Conservation (phyloP, 2,113 vertebrate species). For the Brachionichthys hirsutus region DNA sequence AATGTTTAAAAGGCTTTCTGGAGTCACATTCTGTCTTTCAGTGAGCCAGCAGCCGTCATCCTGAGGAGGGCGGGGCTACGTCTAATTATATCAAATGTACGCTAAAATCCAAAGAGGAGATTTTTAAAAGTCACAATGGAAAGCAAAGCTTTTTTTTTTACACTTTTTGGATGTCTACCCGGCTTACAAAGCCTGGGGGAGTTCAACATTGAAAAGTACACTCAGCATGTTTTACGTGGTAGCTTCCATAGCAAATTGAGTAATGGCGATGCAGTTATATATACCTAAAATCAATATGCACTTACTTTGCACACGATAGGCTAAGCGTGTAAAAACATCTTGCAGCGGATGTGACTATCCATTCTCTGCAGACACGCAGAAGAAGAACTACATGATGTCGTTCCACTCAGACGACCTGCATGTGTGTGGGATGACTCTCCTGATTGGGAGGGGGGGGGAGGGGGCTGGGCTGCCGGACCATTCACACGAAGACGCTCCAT, state of each 20-base stretch:
- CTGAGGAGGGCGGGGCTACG: conserved; percentile 27
- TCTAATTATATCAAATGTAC: conserved; percentile 15
- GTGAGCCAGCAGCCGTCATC: conserved; percentile 33
- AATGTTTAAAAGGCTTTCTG: background rate
- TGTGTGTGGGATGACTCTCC: too few relatives aligned
- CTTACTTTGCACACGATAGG: too few relatives aligned
- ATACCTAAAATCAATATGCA: background rate
- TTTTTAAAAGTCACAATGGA: background rate
- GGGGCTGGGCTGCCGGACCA: too few relatives aligned
- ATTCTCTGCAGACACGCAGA: too few relatives aligned
- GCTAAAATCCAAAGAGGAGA: conserved; percentile 13
- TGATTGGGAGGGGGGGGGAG: too few relatives aligned
- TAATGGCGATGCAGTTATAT: background rate
- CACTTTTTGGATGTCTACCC: conserved; percentile 4
- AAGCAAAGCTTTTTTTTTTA: background rate
- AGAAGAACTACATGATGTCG: too few relatives aligned
- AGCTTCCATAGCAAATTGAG: conserved; percentile 6
- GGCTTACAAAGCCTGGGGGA: conserved; percentile 9
- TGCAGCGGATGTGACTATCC: too few relatives aligned
- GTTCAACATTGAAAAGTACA: conserved; percentile 16
- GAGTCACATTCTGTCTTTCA: conserved; percentile 39
- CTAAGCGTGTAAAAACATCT: too few relatives aligned
- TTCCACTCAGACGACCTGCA: too few relatives aligned
- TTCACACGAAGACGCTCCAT: too few relatives aligned
- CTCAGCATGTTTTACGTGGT: conserved; percentile 3